These are phyloP conservation scores for Caenorhabditis zanzibari DNA, from an alignment of 2,888 invertebrate species.

Conservation along the genomic window DNA sequence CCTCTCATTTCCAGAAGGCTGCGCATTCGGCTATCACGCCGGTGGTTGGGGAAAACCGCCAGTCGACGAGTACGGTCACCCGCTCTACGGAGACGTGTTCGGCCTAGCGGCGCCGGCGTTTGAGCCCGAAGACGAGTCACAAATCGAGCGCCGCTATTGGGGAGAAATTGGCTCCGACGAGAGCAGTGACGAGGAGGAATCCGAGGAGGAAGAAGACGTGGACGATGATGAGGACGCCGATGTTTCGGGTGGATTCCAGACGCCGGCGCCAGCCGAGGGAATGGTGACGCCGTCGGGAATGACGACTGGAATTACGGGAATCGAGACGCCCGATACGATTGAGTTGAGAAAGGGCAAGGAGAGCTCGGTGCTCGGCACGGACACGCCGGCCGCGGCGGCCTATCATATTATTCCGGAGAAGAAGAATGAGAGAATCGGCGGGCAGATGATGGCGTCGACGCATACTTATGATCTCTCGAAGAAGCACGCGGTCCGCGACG, in stretches of 20 bases:
- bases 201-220: slow-evolving; percentile 77
- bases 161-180: slow-evolving; percentile 96
- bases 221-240: slow-evolving; percentile 38
- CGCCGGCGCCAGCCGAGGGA: slow-evolving; percentile 71
- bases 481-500: slow-evolving; percentile 73
- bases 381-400: slow-evolving; percentile 87
- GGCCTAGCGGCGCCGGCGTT: slow-evolving; percentile 87
- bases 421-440: slow-evolving; percentile 90
- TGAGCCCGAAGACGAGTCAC: slow-evolving; percentile 88
- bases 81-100: slow-evolving; percentile 98
- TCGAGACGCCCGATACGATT: slow-evolving; percentile 99
- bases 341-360: slow-evolving; percentile 95
- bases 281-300: slow-evolving; percentile 79
- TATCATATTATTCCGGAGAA: slow-evolving; percentile 97
- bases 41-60: slow-evolving; percentile 99
- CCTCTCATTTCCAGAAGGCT: slow-evolving; percentile 87
- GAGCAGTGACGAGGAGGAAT: slow-evolving; percentile 82
- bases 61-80: slow-evolving; percentile 97
- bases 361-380: slow-evolving; percentile 84
- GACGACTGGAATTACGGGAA: slow-evolving; percentile 83
- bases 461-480: slow-evolving; percentile 95
- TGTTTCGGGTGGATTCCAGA: slow-evolving; percentile 68
- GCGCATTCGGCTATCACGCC: slow-evolving; percentile 98
- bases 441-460: slow-evolving; percentile 92
- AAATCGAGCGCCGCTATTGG: slow-evolving; percentile 95